Conservation (phyloP, 2,113 vertebrate genomes). For the Gila orcuttii region DNA sequence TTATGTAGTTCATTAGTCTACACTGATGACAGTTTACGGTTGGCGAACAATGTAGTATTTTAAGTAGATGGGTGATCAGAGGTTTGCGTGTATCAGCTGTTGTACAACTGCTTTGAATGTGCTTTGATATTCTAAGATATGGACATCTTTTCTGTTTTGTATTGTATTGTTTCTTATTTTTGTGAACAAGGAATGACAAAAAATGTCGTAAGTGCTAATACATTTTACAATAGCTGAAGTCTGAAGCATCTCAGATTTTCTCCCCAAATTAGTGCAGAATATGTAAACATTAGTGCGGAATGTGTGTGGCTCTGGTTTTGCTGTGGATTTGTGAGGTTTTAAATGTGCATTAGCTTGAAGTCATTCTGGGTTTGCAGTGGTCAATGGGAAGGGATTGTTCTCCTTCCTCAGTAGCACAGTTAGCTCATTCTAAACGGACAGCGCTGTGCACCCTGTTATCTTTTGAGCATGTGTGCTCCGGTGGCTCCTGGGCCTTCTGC, state of each 20-base stretch:
- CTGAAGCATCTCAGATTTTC: not conserved
- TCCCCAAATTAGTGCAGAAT: not conserved
- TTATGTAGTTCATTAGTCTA: slow-evolving; percentile 8
- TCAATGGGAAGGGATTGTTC: not conserved
- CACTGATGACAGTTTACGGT: not conserved
- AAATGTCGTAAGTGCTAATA: not conserved
- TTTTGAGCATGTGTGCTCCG: slow-evolving; percentile 58
- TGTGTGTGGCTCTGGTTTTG: not conserved
- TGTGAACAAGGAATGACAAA: not conserved
- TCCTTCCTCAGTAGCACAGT: slow-evolving; percentile 25
- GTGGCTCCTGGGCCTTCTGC: slow-evolving; percentile 27
- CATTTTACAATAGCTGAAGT: not conserved
- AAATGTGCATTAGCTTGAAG: not conserved
- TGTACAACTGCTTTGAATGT: not conserved
- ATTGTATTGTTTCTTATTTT: no score
- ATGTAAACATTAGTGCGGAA: not conserved
- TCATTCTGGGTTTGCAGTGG: not conserved
- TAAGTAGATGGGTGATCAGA: slow-evolving; percentile 5
- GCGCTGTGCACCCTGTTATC: slow-evolving; percentile 51
- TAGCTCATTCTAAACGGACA: slow-evolving; percentile 15
- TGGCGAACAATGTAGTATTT: not conserved
- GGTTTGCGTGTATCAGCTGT: not conserved
- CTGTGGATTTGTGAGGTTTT: not conserved
- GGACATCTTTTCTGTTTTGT: no score
- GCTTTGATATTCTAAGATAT: not conserved